These are phyloP conservation scores for Orussus abietinus DNA, from an alignment of 1,140 invertebrate species.

Conservation along the genomic window DNA sequence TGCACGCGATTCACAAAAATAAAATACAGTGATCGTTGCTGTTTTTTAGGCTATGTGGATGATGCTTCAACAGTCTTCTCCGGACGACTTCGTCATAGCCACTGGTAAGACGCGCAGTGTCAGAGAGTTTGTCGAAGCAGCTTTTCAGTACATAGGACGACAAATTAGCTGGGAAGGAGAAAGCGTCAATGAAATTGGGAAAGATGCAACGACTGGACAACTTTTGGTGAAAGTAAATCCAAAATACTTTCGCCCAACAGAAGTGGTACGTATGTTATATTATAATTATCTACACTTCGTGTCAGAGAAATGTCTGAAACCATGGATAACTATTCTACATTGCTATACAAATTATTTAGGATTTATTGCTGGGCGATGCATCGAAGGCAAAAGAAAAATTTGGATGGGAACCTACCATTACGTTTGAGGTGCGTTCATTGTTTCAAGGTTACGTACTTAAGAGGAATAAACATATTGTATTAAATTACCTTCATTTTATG, in stretches of 20 bases:
- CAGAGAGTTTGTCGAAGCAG: slow-evolving; percentile 90
- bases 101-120: slow-evolving; percentile 95
- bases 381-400: slow-evolving; percentile 83
- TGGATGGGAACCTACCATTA: slow-evolving; percentile 83
- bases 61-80: slow-evolving; percentile 92
- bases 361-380: slow-evolving; percentile 85
- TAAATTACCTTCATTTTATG: no score
- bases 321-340: not conserved
- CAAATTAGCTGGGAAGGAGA: slow-evolving; percentile 81
- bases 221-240: slow-evolving; percentile 89
- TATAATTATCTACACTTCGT: slow-evolving; percentile 10
- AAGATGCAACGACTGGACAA: slow-evolving; percentile 74
- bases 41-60: slow-evolving; percentile 97
- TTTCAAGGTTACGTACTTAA: no score
- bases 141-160: slow-evolving; percentile 77
- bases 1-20: no score
- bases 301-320: slow-evolving; percentile 11
- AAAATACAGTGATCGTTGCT: no score
- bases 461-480: no score
- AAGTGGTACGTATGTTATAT: slow-evolving; percentile 76
- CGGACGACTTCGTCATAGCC: slow-evolving; percentile 97
- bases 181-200: slow-evolving; percentile 83
- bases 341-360: slow-evolving; percentile 55
- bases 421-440: slow-evolving; percentile 65
- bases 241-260: slow-evolving; percentile 95